These are phyloP conservation scores for Hirudinaria manillensis DNA, from an alignment of 2,888 invertebrate genomes.

Conservation along the genomic window DNA sequence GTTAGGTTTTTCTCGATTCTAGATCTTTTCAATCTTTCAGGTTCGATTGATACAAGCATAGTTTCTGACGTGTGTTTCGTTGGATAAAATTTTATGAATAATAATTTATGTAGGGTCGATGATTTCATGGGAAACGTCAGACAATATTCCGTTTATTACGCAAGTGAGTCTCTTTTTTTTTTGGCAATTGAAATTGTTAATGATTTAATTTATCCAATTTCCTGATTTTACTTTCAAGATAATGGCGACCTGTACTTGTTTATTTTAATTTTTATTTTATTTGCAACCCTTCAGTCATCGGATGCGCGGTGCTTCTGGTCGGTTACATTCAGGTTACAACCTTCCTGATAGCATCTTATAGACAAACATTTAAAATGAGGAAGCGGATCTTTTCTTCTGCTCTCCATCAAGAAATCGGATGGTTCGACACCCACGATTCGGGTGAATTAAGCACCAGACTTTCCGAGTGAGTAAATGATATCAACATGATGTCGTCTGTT, in stretches of 20 bases:
- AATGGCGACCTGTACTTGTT: no score
- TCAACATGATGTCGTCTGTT: neutral
- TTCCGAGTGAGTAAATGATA: conserved; percentile 45
- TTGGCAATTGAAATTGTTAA: no score
- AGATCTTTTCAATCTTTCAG: neutral
- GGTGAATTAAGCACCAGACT: conserved; percentile 50
- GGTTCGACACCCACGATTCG: conserved; percentile 51
- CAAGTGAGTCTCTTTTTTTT: conserved; percentile 16
- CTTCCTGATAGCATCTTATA: conserved; percentile 54
- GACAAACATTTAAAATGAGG: conserved; percentile 56
- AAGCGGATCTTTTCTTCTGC: conserved; percentile 53
- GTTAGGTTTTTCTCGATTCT: neutral
- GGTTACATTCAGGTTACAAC: conserved; percentile 52
- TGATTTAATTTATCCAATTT: no score
- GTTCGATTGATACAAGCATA: no score
- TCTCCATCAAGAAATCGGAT: conserved; percentile 50
- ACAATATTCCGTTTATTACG: neutral
- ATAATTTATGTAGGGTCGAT: neutral
- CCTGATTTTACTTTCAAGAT: no score
- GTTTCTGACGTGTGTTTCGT: no score
- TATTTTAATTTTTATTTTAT: neutral
- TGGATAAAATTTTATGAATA: no score
- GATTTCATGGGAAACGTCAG: neutral
- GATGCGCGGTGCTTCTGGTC: conserved; percentile 45
- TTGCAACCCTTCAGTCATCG: conserved; percentile 40